phyloP scores from a whole-genome alignment of 2,888 invertebrate genomes.

The Octonoba sinensis region DNA sequence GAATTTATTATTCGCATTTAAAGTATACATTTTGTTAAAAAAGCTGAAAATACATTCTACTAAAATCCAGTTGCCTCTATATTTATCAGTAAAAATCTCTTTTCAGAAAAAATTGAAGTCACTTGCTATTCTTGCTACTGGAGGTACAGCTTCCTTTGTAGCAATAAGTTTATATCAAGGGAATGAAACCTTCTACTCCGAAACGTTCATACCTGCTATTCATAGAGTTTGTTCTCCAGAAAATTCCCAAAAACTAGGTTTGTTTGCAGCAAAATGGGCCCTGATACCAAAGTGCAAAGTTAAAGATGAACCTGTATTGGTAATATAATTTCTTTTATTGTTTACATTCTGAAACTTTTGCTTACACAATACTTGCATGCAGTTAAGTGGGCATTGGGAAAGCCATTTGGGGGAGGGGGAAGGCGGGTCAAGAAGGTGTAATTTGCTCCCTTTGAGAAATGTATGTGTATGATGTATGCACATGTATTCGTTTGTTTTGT shows the following conservation, averaged over 20 bases:
- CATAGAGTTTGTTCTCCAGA: slow-evolving; percentile 82
- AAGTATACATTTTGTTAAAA: too few species aligned
- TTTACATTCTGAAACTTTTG: neutral
- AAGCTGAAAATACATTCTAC: too few species aligned
- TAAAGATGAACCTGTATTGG: slow-evolving; percentile 78
- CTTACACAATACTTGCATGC: neutral
- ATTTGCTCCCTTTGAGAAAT: too few species aligned
- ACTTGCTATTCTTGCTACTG: slow-evolving; percentile 77
- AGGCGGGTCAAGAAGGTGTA: too few species aligned
- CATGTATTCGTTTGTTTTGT: too few species aligned
- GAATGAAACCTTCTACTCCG: slow-evolving; percentile 83
- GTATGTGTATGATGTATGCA: too few species aligned
- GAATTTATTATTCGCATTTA: too few species aligned
- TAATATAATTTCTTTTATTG: slow-evolving; percentile 71
- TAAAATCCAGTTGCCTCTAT: too few species aligned
- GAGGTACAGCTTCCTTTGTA: slow-evolving; percentile 78
- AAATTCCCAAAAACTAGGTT: slow-evolving; percentile 83
- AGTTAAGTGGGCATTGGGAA: neutral
- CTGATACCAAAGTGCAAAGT: slow-evolving; percentile 77
- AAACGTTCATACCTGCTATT: slow-evolving; percentile 80
- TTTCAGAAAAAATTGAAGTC: slow-evolving; percentile 80
- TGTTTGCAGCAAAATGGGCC: slow-evolving; percentile 82
- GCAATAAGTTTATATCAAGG: slow-evolving; percentile 81
- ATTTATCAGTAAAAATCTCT: neutral
- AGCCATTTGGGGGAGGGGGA: too few species aligned